Base-by-base conservation (phyloP, 2,888 invertebrate species). In the Ptychoptera contaminata region DNA sequence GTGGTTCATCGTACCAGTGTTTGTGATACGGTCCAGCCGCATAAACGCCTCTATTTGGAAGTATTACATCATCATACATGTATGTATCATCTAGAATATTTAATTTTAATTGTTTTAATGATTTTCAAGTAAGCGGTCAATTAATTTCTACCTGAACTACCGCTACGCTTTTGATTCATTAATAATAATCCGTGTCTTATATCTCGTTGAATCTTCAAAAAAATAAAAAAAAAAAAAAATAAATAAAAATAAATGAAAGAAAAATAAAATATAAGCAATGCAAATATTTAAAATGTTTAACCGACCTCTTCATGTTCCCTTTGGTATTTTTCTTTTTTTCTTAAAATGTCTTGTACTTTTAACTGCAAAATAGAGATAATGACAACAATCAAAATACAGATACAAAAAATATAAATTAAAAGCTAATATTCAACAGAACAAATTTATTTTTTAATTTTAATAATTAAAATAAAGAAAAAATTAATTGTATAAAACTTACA, bases 1-100 rank as follows among this genome's bases (percentile, higher is more conserved):
- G 83, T 1, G 84, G 84, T 59, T 84, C 84, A 59, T 84, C 84
- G 63, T 84, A 84, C 83, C 83, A 83, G 57, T 83, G 82, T 40
- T 75, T 76, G 53, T 47, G 58, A 62, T 65, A 67, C 54, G 60
- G 71, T 62, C 65, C 57, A 60, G n/a, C 14, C n/a, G 14, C 35
- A 23, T 23, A 23, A 23, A 23, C 23, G 23, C 23, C 23, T 23
- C 23, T 23, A 32, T 32, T 32, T 9, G 9, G 11, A 11, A 9
- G 9, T 11, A 32, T n/a, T 69, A 47, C 81, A 55, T 81, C 81
- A 62, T 81, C 81, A 65, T 82, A 82, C 82, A 83, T 82, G 62
- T 83, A 83, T 44, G 82, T 82, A 63, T 82, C 82, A 69, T 82
- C 82, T 80, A 69, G 32, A 9, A 32, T n/a, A n/a, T n/a, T 7